Evolutionary conservation across 2,888 invertebrate genomes (phyloP), one percentile per base, ranked within the genome.

Genomic region (Andrena minutula): DNA sequence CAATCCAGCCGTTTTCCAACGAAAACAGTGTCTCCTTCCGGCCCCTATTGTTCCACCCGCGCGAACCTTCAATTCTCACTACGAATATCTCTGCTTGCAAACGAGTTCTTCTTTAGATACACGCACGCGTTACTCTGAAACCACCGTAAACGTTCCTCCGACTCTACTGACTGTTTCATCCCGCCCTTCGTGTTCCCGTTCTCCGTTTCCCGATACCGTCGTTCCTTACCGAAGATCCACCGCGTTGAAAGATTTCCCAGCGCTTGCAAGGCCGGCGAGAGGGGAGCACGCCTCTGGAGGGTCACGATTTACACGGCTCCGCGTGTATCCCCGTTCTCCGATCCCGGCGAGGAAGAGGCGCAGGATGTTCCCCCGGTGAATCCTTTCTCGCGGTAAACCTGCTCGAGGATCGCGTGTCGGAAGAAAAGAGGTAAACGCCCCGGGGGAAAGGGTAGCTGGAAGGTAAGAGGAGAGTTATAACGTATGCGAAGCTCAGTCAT

Each of bases 401-500:
- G 60, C 60, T 1, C 7, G 12, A 23, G n/a, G 69, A 65, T 51
- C 30, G 30, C 10, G 66, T n/a, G 51, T 66, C 30, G n/a, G 51
- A 6, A 28, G 16, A 41, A 10, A 66, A 51, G 41, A 51, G n/a
- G 51, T 8, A 51, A 51, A 20, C 51, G 28, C 10, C 30, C 23
- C 0, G 41, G 12, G 8, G 8, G 16, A 56, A 58, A 56, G 53
- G 53, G 28, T 61, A 56, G 51, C 28, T 23, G 49, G 51, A 41
- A 32, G 64, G n/a, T 20, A 20, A 5, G 41, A 0, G 41, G 16
- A 16, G 61, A 49, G 71, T 49, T 53, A 47, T 79, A 81, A 83
- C 79, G 79, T 68, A 80, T 70, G 71, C 77, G 79, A 51, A 70
- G 60, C 68, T 82, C 49, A 16, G 70, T 64, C 68, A 60, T 53